phyloP scores from a whole-genome alignment of 2,113 vertebrate species.

The Illadopsis cleaveri region DNA sequence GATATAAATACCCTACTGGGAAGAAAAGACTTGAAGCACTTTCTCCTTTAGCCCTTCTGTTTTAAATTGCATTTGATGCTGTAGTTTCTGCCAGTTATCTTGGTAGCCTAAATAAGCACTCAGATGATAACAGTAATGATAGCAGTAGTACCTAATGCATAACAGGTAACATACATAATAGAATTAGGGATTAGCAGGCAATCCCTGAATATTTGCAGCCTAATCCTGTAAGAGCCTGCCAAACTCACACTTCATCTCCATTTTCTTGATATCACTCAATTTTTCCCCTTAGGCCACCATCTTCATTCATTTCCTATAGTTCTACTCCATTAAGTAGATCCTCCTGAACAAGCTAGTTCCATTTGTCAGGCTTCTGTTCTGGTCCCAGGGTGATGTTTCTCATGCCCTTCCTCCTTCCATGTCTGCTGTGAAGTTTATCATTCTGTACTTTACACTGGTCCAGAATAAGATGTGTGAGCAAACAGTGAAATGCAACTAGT shows the following conservation, averaged over 20 bases:
- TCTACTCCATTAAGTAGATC: slow-evolving; percentile 7
- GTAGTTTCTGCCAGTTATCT: background rate
- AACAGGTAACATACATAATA: background rate
- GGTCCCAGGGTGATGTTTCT: background rate
- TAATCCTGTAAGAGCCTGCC: background rate
- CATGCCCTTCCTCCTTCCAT: background rate
- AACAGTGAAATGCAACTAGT: background rate
- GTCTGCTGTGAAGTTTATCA: background rate
- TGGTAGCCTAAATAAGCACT: background rate
- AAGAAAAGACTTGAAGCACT: background rate
- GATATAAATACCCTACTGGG: background rate
- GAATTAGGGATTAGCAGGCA: background rate
- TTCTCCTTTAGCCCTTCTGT: background rate
- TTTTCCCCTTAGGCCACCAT: slow-evolving; percentile 23
- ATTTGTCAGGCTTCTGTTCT: slow-evolving; percentile 24
- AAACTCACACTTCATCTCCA: background rate
- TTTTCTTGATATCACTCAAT: background rate
- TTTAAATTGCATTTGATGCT: background rate
- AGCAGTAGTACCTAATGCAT: background rate
- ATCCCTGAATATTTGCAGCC: background rate
- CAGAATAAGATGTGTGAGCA: background rate
- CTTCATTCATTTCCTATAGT: background rate
- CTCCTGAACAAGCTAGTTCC: background rate
- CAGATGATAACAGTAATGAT: background rate
- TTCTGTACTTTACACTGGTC: background rate